Evolutionary conservation across 2,113 vertebrate species (phyloP), one percentile per base, ranked within the genome.

Genomic region (Zosterops borbonicus): DNA sequence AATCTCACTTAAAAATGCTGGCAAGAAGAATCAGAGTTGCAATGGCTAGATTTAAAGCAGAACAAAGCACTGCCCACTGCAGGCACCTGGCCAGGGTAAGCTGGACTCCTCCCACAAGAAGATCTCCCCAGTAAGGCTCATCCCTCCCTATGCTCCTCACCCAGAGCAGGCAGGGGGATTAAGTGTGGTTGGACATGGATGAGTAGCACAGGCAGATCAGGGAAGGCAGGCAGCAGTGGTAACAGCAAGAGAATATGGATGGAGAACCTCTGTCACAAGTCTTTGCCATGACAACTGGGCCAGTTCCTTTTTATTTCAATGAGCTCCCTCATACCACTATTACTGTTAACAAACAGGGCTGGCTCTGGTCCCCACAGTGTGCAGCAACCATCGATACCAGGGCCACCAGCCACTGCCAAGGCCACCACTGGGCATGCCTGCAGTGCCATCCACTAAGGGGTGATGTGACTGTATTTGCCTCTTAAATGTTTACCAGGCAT

Each of bases 201-300:
- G 39, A 63, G 67, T 0, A 12, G 52, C 84, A 46, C 10, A 3
- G 56, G 52, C 47, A 49, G 21, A 12, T 5, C 50, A 53, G 68
- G 1, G 1, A 41, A 50, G 60, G 52, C 56, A 46, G 58, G 7
- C 23, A 46, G 83, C 53, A 28, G 31, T 0, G 18, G n/a, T 4
- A 21, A 15, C 15, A 20, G 74, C 0, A 8, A 28, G 41, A 46
- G 39, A 75, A 50, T 18, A 17, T 5, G 71, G 74, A 77, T 83
- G 62, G 79, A 71, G 87, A 89, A 58, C 71, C 35, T 44, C 44
- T 5, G 0, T 68, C 74, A 71, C 23, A 15, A 76, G 41, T 11
- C 79, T 95, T 95, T 85, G 59, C 83, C 93, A 90, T 85, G 94
- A 93, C 90, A 96, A 94, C 90, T 89, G 55, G 60, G 64, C 74